Conservation (phyloP, 2,888 invertebrate genomes). For the Blera fallax region DNA sequence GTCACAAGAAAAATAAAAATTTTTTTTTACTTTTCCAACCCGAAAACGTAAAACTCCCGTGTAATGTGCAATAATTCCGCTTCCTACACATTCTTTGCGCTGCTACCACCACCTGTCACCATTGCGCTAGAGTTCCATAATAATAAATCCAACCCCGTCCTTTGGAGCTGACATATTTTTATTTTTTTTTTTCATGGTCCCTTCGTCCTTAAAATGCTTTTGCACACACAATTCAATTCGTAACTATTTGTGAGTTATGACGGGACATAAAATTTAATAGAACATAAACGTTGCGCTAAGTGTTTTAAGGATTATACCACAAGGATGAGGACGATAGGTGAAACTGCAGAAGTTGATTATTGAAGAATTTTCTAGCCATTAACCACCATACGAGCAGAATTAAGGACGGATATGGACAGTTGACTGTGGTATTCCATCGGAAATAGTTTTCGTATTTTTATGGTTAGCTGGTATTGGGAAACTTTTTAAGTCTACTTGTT, state of each 20-base stretch:
- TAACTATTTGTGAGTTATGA: conserved; percentile 46
- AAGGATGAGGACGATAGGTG: background rate
- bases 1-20: background rate
- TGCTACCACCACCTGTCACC: conserved; percentile 17
- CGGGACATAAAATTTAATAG: conserved; percentile 54
- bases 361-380: background rate
- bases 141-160: background rate
- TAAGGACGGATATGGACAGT: background rate
- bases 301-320: conserved; percentile 4
- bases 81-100: background rate
- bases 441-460: too few relatives aligned
- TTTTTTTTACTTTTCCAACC: too few relatives aligned
- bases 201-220: background rate
- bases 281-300: conserved; percentile 31
- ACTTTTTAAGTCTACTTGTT: too few relatives aligned
- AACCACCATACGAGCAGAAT: background rate
- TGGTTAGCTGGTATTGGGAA: too few relatives aligned
- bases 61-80: conserved; percentile 12
- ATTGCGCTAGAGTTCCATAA: background rate
- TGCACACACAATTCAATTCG: conserved; percentile 33
- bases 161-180: background rate
- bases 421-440: conserved; percentile 4
- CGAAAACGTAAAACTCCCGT: background rate
- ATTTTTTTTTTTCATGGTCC: background rate
- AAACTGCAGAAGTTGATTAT: background rate